These are phyloP conservation scores for Syngnathus rostellatus DNA, from an alignment of 2,797 vertebrate species.

Conservation along the genomic window DNA sequence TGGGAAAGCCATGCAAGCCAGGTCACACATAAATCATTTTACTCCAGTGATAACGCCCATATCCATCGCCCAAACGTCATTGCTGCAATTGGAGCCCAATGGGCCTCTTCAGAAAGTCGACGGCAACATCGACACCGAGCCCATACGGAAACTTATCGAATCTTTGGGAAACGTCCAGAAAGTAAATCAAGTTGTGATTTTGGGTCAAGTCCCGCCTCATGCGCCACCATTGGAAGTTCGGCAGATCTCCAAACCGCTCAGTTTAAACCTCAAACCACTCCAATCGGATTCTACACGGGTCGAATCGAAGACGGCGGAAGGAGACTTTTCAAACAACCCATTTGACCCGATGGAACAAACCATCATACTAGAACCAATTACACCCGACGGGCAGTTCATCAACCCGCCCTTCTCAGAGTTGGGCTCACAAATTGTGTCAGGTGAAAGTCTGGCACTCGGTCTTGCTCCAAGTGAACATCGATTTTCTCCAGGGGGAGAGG, in stretches of 20 bases:
- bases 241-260: constrained; percentile 33
- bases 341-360: constrained; percentile 53
- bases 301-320: constrained; percentile 18
- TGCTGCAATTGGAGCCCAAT: constrained; percentile 57
- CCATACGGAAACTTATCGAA: constrained; percentile 70
- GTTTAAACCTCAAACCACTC: constrained; percentile 29
- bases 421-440: constrained; percentile 24
- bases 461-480: constrained; percentile 30
- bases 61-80: constrained; percentile 47
- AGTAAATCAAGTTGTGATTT: constrained; percentile 70
- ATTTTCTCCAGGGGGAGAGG: constrained; percentile 19
- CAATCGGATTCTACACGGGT: constrained; percentile 43
- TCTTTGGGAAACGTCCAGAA: constrained; percentile 72
- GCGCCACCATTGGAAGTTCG: constrained; percentile 53
- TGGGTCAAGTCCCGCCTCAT: constrained; percentile 63
- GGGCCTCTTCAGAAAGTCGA: constrained; percentile 68
- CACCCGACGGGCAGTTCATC: constrained; percentile 54
- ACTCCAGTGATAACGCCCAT: constrained; percentile 56
- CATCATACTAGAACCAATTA: constrained; percentile 61
- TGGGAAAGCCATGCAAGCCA: constrained; percentile 7
- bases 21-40: constrained; percentile 31
- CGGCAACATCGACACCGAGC: constrained; percentile 68
- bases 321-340: constrained; percentile 21
- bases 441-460: constrained; percentile 37
- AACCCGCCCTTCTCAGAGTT: constrained; percentile 43